Percentiles rank a stretch among this genome's conserved stretches.
phyloP scores from a whole-genome alignment of 2,797 vertebrate species.

The Alfaro cultratus region DNA sequence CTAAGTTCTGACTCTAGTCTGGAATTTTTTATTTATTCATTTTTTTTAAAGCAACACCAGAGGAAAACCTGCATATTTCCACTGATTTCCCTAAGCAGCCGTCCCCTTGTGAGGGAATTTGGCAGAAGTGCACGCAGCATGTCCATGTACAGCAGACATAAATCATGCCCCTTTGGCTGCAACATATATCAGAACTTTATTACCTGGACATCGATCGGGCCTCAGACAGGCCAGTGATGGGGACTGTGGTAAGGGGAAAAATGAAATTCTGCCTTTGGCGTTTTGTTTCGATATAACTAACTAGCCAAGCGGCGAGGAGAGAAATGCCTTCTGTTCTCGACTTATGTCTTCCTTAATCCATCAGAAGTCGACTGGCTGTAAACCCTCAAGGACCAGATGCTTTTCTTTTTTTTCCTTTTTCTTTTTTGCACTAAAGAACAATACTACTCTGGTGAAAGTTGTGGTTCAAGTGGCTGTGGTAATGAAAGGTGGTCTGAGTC shows the following conservation, averaged over 20 bases:
- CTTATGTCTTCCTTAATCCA: slow-evolving; percentile 48
- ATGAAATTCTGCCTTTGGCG: slow-evolving; percentile 46
- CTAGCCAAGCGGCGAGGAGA: slow-evolving; percentile 32
- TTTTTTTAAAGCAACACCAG: not conserved
- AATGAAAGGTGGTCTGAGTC: slow-evolving; percentile 18
- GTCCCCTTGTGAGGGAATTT: slow-evolving; percentile 27
- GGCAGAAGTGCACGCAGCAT: slow-evolving; percentile 14
- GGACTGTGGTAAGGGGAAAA: slow-evolving; percentile 45
- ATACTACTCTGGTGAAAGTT: not conserved
- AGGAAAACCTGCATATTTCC: slow-evolving; percentile 17
- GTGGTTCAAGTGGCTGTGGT: not conserved
- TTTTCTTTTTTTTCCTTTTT: not conserved
- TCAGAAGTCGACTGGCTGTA: slow-evolving; percentile 31
- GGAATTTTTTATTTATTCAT: not conserved
- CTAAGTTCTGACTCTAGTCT: not conserved
- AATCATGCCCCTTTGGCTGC: slow-evolving; percentile 59
- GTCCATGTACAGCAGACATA: slow-evolving; percentile 42
- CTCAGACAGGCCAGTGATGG: slow-evolving; percentile 57
- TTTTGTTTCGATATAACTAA: slow-evolving; percentile 39
- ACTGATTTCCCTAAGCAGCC: slow-evolving; percentile 27
- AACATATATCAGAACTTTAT: slow-evolving; percentile 62
- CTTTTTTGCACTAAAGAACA: not conserved
- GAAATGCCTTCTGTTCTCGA: slow-evolving; percentile 17
- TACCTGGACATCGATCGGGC: slow-evolving; percentile 61
- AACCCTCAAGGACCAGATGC: slow-evolving; percentile 22